Percentiles rank a stretch among this genome's conserved stretches.
These are phyloP conservation scores for Varecia variegata DNA, from an alignment of 2,797 vertebrate genomes.

Conservation along the genomic window DNA sequence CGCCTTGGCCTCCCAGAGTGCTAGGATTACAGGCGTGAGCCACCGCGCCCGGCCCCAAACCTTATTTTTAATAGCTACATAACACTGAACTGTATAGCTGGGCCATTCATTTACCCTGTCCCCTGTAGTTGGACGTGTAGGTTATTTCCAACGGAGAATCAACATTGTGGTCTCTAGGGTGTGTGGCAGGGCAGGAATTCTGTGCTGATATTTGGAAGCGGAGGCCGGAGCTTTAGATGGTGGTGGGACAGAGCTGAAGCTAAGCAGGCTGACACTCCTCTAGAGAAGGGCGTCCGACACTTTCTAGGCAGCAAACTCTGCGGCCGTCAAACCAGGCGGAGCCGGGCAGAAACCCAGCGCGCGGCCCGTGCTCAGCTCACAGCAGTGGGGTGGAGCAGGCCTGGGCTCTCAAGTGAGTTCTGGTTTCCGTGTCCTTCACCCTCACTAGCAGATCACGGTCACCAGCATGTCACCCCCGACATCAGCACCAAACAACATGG, in stretches of 20 bases:
- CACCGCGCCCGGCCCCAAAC: not conserved
- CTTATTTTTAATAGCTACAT: not conserved
- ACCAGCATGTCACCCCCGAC: not conserved
- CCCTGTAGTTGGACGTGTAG: not conserved
- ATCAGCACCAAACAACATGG: not conserved
- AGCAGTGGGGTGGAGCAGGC: not conserved
- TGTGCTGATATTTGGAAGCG: not conserved
- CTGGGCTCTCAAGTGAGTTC: not conserved
- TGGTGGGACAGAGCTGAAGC: not conserved
- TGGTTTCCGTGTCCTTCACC: not conserved
- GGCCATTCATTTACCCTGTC: not conserved
- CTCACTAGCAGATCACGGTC: not conserved
- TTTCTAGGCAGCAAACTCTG: not conserved
- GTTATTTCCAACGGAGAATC: not conserved
- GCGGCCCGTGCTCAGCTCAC: not conserved
- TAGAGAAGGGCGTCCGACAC: not conserved
- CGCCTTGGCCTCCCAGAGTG: not conserved
- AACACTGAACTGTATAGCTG: not conserved
- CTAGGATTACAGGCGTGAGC: not conserved
- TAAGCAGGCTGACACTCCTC: not conserved
- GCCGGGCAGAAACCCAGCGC: not conserved
- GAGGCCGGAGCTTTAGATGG: not conserved
- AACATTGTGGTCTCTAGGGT: not conserved
- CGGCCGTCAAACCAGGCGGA: rapidly evolving
- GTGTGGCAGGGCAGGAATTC: not conserved